Evolutionary conservation across 2,888 invertebrate species (phyloP).

Genomic region (Ceramica pisi): DNA sequence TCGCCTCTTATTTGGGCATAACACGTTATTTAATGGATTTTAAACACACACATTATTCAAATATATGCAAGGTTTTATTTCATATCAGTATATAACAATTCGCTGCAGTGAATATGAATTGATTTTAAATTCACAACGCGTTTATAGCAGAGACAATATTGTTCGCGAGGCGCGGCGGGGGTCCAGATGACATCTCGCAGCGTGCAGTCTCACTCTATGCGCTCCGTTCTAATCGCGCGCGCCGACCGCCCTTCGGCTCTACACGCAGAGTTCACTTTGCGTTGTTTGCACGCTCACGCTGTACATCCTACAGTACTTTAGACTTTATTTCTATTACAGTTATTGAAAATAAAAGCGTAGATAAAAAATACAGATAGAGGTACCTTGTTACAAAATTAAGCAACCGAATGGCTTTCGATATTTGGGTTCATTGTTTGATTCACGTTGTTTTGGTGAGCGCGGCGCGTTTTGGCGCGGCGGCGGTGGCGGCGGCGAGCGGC

Average conservation of each 20-base stretch:
- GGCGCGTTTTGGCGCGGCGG: constrained; percentile 72
- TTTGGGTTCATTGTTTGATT: constrained; percentile 86
- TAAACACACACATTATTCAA: constrained; percentile 68
- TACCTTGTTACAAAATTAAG: constrained; percentile 86
- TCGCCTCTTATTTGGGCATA: constrained; percentile 68
- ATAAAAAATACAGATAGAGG: constrained; percentile 85
- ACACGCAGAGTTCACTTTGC: constrained; percentile 60
- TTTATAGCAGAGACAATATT: constrained; percentile 89
- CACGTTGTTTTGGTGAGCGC: constrained; percentile 72
- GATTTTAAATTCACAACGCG: constrained; percentile 88
- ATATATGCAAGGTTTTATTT: constrained; percentile 70
- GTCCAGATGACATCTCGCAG: constrained; percentile 90
- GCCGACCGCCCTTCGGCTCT: constrained; percentile 46
- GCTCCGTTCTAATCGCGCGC: constrained; percentile 68
- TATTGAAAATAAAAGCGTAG: constrained; percentile 87
- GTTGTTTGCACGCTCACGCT: constrained; percentile 45
- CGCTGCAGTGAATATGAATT: constrained; percentile 85
- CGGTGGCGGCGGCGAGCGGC: constrained; percentile 73
- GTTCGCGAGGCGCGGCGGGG: constrained; percentile 88
- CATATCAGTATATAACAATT: constrained; percentile 75
- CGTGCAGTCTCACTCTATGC: constrained; percentile 85
- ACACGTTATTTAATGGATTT: constrained; percentile 70
- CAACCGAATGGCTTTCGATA: constrained; percentile 87
- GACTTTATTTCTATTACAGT: constrained; percentile 82
- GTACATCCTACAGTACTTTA: constrained; percentile 73